Evolutionary conservation across 2,888 invertebrate species (phyloP), one percentile per base, ranked within the genome.

Genomic region (Hybos culiciformis): DNA sequence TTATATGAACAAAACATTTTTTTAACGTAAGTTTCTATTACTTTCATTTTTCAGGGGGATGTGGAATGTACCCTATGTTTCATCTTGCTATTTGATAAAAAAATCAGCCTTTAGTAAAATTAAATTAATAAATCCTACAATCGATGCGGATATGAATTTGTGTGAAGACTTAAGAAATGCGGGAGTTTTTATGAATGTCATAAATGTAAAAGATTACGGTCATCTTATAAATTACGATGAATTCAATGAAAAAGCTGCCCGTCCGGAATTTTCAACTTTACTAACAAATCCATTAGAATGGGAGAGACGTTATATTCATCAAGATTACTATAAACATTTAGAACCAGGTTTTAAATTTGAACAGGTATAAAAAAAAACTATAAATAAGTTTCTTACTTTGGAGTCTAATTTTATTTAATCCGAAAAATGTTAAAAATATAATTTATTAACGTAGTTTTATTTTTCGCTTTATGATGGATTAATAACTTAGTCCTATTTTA

Each of bases 61-160:
- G 42, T 98, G 96, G 93, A 98, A 96, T 66, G 92, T 97, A 20
- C 96, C 96, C 0, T 92, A 84, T 64, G 76, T 96, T 47, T 77
- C 78, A 39, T 78, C 77, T 52, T 80, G 81, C 51, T 92, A 91
- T 67, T 69, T 96, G 51, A 70, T 93, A 42, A 87, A 90, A 55
- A 79, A 78, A 31, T 73, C 77, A 0, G 55, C 78, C 36, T 70
- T 84, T 49, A 62, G 69, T 19, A 63, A 61, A 36, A 60, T 69
- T 46, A 67, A 74, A 18, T 83, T 73, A 58, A 69, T 74, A 14
- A 71, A 70, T 53, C 75, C 76, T 12, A 75, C 75, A 21, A 57
- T 80, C 17, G 97, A 98, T 64, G 71, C 90, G 2, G 97, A 98
- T 57, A 96, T 98, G 93, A 81, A 91, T 2, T 84, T 98, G 63